Percentiles rank a stretch among this genome's conserved stretches.
phyloP scores from a whole-genome alignment of 1,140 invertebrate genomes.

The Drosophila mauritiana region DNA sequence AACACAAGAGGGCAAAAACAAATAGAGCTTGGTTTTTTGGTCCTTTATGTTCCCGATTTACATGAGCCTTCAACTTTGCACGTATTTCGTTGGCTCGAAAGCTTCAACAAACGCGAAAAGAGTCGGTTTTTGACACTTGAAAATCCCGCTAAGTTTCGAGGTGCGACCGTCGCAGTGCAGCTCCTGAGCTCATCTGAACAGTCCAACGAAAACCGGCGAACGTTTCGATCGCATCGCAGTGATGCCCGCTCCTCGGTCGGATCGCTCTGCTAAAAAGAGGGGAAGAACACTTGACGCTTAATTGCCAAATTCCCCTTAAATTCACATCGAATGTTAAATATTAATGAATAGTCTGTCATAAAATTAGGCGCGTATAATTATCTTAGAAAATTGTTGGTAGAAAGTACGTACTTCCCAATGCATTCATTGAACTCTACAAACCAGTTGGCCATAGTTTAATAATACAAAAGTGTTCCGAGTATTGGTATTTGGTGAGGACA shows the following conservation, averaged over 20 bases:
- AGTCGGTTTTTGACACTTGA: background rate
- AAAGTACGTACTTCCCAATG: no score
- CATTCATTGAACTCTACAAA: no score
- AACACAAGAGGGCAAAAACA: background rate
- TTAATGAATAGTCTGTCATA: no score
- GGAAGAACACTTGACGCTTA: background rate
- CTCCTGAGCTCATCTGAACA: conserved; percentile 11
- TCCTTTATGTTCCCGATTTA: background rate
- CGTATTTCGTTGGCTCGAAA: conserved; percentile 11
- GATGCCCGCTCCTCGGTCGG: background rate
- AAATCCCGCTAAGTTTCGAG: conserved; percentile 1
- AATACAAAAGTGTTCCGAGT: no score
- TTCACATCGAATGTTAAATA: background rate
- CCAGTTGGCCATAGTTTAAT: no score
- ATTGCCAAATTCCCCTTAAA: background rate
- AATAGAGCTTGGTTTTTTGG: background rate
- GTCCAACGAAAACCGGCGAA: conserved; percentile 4
- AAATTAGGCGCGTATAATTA: no score
- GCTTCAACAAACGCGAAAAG: background rate
- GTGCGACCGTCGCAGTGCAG: conserved; percentile 8
- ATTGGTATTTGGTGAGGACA: no score
- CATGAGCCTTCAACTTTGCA: conserved; percentile 8
- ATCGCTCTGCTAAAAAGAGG: background rate
- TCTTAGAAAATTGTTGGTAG: no score
- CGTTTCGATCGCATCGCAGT: background rate